These are phyloP conservation scores for Macroglossus sobrinus DNA, from an alignment of 2,113 vertebrate species.

Conservation along the genomic window DNA sequence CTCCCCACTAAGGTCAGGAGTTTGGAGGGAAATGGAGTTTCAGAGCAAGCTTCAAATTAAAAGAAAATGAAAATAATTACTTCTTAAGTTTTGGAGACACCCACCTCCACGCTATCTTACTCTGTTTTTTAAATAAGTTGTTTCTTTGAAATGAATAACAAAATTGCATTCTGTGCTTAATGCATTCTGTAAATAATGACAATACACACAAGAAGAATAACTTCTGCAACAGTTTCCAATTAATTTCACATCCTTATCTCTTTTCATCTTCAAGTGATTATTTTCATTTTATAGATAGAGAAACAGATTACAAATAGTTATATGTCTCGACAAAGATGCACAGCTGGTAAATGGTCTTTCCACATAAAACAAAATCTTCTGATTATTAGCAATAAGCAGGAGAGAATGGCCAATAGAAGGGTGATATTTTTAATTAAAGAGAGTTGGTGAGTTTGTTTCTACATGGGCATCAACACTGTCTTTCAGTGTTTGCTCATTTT, in stretches of 20 bases:
- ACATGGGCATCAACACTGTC: neutral
- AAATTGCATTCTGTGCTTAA: neutral
- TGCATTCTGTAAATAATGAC: neutral
- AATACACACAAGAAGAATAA: neutral
- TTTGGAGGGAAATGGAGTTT: neutral
- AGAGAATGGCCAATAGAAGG: neutral
- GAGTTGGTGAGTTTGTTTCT: neutral
- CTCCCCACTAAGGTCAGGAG: neutral
- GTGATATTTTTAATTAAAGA: neutral
- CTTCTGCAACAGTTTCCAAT: neutral
- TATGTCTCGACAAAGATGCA: neutral
- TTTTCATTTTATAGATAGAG: neutral
- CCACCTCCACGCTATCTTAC: neutral
- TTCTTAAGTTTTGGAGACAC: neutral
- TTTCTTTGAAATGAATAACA: constrained; percentile 6
- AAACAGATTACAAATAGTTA: neutral
- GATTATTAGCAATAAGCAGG: neutral
- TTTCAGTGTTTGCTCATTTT: neutral
- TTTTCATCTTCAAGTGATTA: neutral
- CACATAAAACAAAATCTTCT: neutral
- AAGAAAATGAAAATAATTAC: constrained; percentile 16
- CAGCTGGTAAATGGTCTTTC: neutral
- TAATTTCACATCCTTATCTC: neutral
- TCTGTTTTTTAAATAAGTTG: neutral
- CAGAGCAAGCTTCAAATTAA: neutral